Base-by-base conservation (phyloP, 2,113 vertebrate species). In the Bos indicus region DNA sequence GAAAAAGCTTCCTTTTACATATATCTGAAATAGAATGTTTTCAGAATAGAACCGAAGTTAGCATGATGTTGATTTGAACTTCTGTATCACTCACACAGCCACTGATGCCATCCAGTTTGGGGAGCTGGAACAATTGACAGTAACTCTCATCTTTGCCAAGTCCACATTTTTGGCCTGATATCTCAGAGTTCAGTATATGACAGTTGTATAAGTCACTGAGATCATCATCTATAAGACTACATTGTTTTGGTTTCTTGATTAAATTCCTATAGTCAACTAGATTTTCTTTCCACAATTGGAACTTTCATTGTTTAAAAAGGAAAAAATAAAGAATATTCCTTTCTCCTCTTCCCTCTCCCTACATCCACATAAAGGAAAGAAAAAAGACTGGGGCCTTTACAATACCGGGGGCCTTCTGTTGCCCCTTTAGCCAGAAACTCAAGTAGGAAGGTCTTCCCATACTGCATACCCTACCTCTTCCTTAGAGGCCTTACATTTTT, bases 101-200 rank as follows among this genome's bases (percentile, higher is more conserved):
- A 51, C 86, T 95, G 33, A 77, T 97, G 54, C 92, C 90, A 91
- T 87, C 86, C 46, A 95, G 85, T 91, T 87, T 80, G 71, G 60
- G 67, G 56, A 97, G 57, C 60, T 91, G 19, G 26, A 94, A 98
- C 97, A 98, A 97, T 98, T 94, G 43, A 98, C 96, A 98, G 57
- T 97, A 96, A 89, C 54, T 43, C 48, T 94, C 30, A 60, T 97
- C 83, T 93, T 67, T 97, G 93, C 98, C 97, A 97, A 97, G 52
- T 81, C 62, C 80, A 95, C 94, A 98, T 94, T 97, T 97, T 97
- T 97, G 91, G 88, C 96, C 30, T 89, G 64, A 89, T 88, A 93
- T 84, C 80, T 98, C 85, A 33, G 54, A 97, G 97, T 94, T 97
- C 96, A 88, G 25, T 97, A 52, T 59, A 93, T 86, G 54, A 94